These are phyloP conservation scores for Poicephalus gulielmi DNA, from an alignment of 2,113 vertebrate species.

Conservation along the genomic window DNA sequence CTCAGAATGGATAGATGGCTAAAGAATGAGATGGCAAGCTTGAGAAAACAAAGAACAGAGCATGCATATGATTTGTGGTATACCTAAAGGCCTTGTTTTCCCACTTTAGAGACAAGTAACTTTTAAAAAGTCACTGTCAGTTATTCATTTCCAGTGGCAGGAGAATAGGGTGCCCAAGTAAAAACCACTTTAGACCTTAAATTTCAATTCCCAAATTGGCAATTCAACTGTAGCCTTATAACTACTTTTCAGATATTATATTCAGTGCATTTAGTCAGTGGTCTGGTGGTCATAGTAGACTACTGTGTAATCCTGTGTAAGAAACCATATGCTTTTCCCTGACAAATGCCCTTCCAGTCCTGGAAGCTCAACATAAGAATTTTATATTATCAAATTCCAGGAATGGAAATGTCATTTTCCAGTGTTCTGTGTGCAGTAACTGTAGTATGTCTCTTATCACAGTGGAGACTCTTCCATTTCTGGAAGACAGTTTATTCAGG, in stretches of 20 bases:
- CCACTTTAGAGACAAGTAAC: background rate
- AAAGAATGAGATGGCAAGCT: background rate
- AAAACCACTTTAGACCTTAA: background rate
- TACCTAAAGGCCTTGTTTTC: background rate
- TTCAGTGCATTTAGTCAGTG: background rate
- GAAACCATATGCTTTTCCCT: background rate
- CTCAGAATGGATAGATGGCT: background rate
- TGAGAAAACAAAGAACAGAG: conserved; percentile 1
- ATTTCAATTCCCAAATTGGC: background rate
- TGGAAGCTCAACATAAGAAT: background rate
- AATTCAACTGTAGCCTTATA: background rate
- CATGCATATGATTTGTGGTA: background rate
- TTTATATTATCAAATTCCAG: background rate
- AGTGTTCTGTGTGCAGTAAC: background rate
- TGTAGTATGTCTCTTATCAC: background rate
- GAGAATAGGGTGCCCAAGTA: background rate
- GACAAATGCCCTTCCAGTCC: background rate
- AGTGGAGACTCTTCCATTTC: background rate
- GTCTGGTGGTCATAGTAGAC: background rate
- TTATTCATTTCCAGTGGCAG: background rate
- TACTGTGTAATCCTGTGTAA: background rate
- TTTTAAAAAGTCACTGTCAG: background rate
- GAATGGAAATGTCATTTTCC: background rate
- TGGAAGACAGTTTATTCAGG: background rate
- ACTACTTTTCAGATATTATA: background rate